Evolutionary conservation across 2,797 vertebrate species (phyloP).

Genomic region (Tolypeutes matacus): DNA sequence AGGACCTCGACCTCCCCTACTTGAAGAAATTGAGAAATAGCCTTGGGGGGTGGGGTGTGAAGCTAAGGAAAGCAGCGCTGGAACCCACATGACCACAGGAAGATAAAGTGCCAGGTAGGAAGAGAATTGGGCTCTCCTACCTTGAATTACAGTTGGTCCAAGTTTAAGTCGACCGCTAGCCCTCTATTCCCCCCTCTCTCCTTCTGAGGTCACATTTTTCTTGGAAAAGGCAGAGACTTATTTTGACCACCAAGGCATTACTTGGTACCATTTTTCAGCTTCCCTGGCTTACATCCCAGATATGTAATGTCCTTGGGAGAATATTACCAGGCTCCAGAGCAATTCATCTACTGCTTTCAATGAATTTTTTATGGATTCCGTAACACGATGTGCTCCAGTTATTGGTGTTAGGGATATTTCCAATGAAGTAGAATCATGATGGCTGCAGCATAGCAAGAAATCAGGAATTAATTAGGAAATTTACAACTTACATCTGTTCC

Average conservation of each 20-base stretch:
- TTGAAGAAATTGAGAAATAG: background rate
- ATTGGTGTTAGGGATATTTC: background rate
- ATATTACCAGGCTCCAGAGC: background rate
- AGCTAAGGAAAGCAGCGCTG: background rate
- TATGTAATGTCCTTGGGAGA: background rate
- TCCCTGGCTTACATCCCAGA: background rate
- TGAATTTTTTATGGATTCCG: background rate
- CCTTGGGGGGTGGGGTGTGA: background rate
- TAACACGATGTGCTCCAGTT: background rate
- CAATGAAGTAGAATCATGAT: background rate
- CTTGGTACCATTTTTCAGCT: background rate
- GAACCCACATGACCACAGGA: too few relatives aligned
- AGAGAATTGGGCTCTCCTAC: background rate
- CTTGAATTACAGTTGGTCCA: background rate
- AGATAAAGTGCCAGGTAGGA: too few relatives aligned
- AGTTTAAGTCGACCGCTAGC: background rate
- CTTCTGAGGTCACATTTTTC: background rate
- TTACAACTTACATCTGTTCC: background rate
- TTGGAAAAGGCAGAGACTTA: background rate
- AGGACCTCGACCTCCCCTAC: background rate
- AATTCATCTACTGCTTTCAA: background rate
- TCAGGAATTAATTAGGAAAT: background rate
- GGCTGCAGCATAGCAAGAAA: background rate
- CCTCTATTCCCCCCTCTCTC: background rate
- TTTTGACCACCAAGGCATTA: background rate